Evolutionary conservation across 2,113 vertebrate genomes (phyloP).

Genomic region (Bubo bubo): DNA sequence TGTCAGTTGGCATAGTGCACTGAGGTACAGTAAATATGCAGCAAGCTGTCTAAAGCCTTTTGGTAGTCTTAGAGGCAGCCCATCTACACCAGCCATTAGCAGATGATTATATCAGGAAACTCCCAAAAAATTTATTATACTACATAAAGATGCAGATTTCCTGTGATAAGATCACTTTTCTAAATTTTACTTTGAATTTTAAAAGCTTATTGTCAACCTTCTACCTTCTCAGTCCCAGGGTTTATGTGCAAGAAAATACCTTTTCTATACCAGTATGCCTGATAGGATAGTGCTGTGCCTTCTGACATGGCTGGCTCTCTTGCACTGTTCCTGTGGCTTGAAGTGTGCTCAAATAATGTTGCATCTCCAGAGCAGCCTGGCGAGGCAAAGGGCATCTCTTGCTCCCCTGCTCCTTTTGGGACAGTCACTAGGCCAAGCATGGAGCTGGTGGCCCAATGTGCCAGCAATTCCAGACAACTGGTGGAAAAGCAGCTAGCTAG

Average conservation of each 20-base stretch:
- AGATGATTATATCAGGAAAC: background rate
- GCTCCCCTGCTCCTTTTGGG: background rate
- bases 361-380: background rate
- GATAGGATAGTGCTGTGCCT: background rate
- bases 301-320: background rate
- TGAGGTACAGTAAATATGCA: background rate
- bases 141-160: background rate
- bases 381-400: background rate
- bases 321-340: background rate
- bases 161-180: background rate
- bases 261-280: background rate
- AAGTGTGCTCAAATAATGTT: background rate
- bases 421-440: fast-evolving
- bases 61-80: background rate
- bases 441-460: background rate
- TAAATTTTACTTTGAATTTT: background rate
- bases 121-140: background rate
- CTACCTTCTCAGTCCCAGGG: background rate
- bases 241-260: background rate
- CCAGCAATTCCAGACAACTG: background rate
- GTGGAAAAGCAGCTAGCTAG: background rate
- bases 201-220: background rate
- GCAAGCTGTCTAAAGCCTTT: background rate
- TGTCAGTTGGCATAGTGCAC: background rate
- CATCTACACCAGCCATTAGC: background rate